Evolutionary conservation across 2,888 invertebrate genomes (phyloP).

Genomic region (Eueremaeus valkanovi): DNA sequence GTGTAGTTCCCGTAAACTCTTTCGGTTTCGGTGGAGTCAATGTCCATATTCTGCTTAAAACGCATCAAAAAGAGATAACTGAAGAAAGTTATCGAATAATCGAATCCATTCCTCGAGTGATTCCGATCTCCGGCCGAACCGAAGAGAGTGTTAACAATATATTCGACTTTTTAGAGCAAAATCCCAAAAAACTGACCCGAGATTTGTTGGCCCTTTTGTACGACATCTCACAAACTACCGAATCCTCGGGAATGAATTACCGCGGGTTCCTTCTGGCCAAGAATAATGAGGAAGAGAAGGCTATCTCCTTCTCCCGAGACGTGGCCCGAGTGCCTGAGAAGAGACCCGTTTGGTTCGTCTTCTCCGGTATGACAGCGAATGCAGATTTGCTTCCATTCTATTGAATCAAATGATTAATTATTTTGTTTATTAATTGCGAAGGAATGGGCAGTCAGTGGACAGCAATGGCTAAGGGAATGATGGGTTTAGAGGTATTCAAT

Average conservation of each 20-base stretch:
- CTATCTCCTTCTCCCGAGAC: conserved; percentile 48
- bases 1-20: conserved; percentile 88
- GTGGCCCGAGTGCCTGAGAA: conserved; percentile 56
- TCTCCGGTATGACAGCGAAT: conserved; percentile 67
- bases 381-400: not conserved
- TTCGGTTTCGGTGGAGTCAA: conserved; percentile 98
- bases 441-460: conserved; percentile 95
- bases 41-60: conserved; percentile 80
- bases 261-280: conserved; percentile 43
- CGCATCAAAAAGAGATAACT: conserved; percentile 61
- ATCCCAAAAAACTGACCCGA: conserved; percentile 60
- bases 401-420: not conserved
- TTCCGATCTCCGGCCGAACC: conserved; percentile 79
- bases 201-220: conserved; percentile 73
- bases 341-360: conserved; percentile 88
- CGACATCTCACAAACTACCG: conserved; percentile 61
- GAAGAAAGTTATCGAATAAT: conserved; percentile 32
- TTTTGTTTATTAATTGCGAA: not conserved
- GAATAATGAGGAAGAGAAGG: conserved; percentile 30
- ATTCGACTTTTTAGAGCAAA: conserved; percentile 57
- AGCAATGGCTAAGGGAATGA: conserved; percentile 84
- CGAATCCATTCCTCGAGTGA: conserved; percentile 61
- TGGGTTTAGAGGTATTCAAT: conserved; percentile 75
- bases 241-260: conserved; percentile 42
- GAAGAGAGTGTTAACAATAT: conserved; percentile 68